These are phyloP conservation scores for Siderastrea radians DNA, from an alignment of 92 coral and sea anemone genomes.

Conservation along the genomic window DNA sequence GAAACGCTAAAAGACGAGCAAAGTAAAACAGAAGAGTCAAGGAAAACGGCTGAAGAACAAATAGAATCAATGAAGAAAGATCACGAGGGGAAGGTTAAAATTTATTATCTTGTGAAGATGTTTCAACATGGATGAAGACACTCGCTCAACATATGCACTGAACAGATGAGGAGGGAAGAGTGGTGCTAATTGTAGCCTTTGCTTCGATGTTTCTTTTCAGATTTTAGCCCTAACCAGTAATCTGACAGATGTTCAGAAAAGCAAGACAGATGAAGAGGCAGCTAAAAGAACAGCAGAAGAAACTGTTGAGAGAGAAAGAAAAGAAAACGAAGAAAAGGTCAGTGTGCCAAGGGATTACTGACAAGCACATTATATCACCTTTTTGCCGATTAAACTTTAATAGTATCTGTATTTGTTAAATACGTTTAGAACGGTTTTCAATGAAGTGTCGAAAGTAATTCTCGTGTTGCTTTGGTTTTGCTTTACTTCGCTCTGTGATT, in stretches of 20 bases:
- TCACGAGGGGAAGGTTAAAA: constrained; percentile 57
- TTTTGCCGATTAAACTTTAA: no score
- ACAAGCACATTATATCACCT: no score
- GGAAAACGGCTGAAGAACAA: constrained; percentile 61
- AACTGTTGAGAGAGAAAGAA: constrained; percentile 69
- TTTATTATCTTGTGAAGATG: neutral
- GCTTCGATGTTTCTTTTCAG: constrained; percentile 24
- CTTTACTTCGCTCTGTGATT: no score
- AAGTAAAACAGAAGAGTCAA: constrained; percentile 55
- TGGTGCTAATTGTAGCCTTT: neutral
- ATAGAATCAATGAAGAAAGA: constrained; percentile 59
- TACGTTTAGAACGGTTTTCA: no score
- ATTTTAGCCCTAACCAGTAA: constrained; percentile 65
- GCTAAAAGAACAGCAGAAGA: constrained; percentile 77
- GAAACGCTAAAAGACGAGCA: constrained; percentile 33
- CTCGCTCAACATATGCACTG: neutral
- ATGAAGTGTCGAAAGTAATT: neutral
- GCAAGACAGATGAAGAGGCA: constrained; percentile 60
- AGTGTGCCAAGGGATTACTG: neutral
- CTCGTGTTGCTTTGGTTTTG: neutral
- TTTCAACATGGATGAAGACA: neutral
- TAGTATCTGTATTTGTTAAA: no score
- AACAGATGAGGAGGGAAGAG: neutral
- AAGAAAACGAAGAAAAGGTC: constrained; percentile 74
- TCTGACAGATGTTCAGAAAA: constrained; percentile 50